Evolutionary conservation across 1,140 invertebrate species (phyloP).

Genomic region (Cydia amplana): DNA sequence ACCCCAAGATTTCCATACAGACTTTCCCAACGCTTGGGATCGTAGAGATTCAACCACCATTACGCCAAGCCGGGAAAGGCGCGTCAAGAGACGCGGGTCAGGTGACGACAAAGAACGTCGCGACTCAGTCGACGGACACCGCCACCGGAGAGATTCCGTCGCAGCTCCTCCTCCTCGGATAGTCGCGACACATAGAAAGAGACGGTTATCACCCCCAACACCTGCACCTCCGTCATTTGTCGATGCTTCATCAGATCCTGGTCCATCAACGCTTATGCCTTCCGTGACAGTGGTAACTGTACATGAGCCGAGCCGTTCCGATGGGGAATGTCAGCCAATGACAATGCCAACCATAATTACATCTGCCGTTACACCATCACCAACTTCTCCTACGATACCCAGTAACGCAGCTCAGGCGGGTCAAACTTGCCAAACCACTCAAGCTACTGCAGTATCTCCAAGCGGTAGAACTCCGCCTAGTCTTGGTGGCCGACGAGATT

Average conservation of each 20-base stretch:
- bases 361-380: slow-evolving; percentile 88
- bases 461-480: slow-evolving; percentile 79
- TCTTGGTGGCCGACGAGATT: slow-evolving; percentile 86
- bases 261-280: slow-evolving; percentile 75
- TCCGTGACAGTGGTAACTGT: slow-evolving; percentile 74
- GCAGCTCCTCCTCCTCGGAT: slow-evolving; percentile 82
- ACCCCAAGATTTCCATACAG: slow-evolving; percentile 85
- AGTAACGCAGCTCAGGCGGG: slow-evolving; percentile 62
- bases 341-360: slow-evolving; percentile 90
- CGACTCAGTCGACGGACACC: slow-evolving; percentile 69
- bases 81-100: slow-evolving; percentile 80
- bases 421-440: slow-evolving; percentile 71
- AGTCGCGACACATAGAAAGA: slow-evolving; percentile 82
- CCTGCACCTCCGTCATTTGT: slow-evolving; percentile 87
- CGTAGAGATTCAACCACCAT: slow-evolving; percentile 80
- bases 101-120: slow-evolving; percentile 70
- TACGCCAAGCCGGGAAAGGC: slow-evolving; percentile 69
- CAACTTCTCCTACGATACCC: slow-evolving; percentile 84
- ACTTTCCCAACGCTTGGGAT: slow-evolving; percentile 86
- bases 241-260: slow-evolving; percentile 86
- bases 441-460: slow-evolving; percentile 79
- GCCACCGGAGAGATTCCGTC: slow-evolving; percentile 83
- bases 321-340: slow-evolving; percentile 82
- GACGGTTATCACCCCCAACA: slow-evolving; percentile 82
- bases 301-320: slow-evolving; percentile 74